Conservation (phyloP, 2,888 invertebrate species). For the Drosophila monieri region DNA sequence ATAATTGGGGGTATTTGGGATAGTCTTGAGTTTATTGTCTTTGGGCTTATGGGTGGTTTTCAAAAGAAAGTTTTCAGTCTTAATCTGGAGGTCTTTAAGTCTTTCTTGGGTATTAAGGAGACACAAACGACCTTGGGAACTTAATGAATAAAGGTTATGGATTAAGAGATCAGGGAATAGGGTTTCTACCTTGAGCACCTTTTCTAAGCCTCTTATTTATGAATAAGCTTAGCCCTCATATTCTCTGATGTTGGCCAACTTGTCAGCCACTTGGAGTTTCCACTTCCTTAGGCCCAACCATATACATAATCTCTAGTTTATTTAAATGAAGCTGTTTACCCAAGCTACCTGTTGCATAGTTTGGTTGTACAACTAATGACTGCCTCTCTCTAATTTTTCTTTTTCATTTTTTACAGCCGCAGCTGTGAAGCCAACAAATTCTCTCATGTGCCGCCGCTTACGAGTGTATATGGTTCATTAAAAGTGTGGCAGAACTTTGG, state of each 20-base stretch:
- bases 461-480: constrained; percentile 55
- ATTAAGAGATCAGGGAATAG: background rate
- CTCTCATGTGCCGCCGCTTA: constrained; percentile 3
- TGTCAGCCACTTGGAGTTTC: background rate
- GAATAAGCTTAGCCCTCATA: background rate
- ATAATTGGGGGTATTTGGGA: constrained; percentile 2
- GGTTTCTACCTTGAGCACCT: no score
- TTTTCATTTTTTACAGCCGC: constrained; percentile 30
- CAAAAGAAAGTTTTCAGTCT: background rate
- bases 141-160: background rate
- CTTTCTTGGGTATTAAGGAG: no score
- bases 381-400: background rate
- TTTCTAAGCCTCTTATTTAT: background rate
- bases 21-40: background rate
- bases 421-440: constrained; percentile 50
- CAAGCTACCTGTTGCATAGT: constrained; percentile 36
- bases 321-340: constrained; percentile 33
- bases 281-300: background rate
- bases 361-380: constrained; percentile 38
- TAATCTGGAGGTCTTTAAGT: background rate
- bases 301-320: constrained; percentile 5
- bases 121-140: background rate
- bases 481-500: constrained; percentile 74
- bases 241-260: background rate
- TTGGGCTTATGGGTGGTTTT: background rate